Evolutionary conservation across 2,113 vertebrate genomes (phyloP).

Genomic region (Pantherophis guttatus): DNA sequence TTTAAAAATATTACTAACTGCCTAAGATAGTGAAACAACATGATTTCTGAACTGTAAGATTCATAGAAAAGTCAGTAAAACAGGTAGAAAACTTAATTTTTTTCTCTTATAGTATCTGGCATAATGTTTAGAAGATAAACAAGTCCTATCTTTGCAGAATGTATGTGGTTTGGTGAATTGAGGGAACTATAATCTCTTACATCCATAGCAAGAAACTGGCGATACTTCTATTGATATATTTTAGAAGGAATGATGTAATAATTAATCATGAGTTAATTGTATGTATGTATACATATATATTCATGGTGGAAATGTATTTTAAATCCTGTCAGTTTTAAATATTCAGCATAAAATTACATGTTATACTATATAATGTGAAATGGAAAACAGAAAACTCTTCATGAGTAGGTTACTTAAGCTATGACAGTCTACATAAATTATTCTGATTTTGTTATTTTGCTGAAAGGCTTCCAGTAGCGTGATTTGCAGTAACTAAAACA

Average conservation of each 20-base stretch:
- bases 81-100: not conserved
- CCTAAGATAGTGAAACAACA: not conserved
- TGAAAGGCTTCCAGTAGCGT: constrained; percentile 28
- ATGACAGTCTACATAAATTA: not conserved
- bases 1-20: not conserved
- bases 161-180: constrained; percentile 14
- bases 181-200: not conserved
- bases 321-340: constrained; percentile 13
- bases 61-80: not conserved
- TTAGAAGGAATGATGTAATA: not conserved
- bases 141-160: constrained; percentile 26
- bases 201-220: not conserved
- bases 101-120: not conserved
- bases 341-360: constrained; percentile 16
- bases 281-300: not conserved
- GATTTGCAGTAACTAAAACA: constrained; percentile 36
- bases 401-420: constrained; percentile 20
- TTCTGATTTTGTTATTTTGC: constrained; percentile 44
- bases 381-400: not conserved
- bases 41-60: not conserved
- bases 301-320: constrained; percentile 44
- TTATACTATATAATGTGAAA: constrained; percentile 30
- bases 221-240: constrained; percentile 1
- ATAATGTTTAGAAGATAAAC: constrained; percentile 31
- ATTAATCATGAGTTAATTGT: not conserved